A percentile compares a stretch with the other conserved stretches of the same genome.
Conservation (phyloP, 2,888 invertebrate genomes). For the Dusona sp. region DNA sequence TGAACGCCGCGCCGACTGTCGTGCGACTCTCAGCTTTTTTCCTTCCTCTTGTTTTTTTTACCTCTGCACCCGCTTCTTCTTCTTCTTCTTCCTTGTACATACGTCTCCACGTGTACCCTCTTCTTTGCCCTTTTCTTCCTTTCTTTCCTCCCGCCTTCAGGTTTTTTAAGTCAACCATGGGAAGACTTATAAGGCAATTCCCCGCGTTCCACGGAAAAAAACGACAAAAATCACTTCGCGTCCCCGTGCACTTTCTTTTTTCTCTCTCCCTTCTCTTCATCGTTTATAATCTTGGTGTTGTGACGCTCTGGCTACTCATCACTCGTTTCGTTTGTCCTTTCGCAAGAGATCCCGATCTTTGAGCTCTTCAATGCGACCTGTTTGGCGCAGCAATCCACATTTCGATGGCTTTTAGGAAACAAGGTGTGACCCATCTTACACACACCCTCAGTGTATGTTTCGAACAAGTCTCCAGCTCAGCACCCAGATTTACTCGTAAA, state of each 20-base stretch:
- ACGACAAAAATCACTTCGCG: conserved; percentile 77
- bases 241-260: conserved; percentile 39
- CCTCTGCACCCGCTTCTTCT: conserved; percentile 49
- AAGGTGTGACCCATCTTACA: background rate
- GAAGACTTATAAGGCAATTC: conserved; percentile 83
- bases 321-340: conserved; percentile 22
- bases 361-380: conserved; percentile 13
- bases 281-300: conserved; percentile 44
- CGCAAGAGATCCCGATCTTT: conserved; percentile 34
- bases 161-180: conserved; percentile 74
- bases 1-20: conserved; percentile 77
- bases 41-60: conserved; percentile 51
- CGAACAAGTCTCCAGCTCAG: background rate
- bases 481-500: too few relatives aligned
- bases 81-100: conserved; percentile 32
- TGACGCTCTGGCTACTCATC: conserved; percentile 23
- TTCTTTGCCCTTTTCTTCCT: conserved; percentile 63
- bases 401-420: background rate
- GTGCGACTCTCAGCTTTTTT: conserved; percentile 75
- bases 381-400: conserved; percentile 12
- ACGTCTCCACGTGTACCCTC: conserved; percentile 56
- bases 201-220: conserved; percentile 81
- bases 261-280: conserved; percentile 27
- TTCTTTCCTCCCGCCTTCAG: conserved; percentile 54
- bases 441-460: background rate